Evolutionary conservation across 2,797 vertebrate species (phyloP).

Genomic region (Brachyalestes nurse): DNA sequence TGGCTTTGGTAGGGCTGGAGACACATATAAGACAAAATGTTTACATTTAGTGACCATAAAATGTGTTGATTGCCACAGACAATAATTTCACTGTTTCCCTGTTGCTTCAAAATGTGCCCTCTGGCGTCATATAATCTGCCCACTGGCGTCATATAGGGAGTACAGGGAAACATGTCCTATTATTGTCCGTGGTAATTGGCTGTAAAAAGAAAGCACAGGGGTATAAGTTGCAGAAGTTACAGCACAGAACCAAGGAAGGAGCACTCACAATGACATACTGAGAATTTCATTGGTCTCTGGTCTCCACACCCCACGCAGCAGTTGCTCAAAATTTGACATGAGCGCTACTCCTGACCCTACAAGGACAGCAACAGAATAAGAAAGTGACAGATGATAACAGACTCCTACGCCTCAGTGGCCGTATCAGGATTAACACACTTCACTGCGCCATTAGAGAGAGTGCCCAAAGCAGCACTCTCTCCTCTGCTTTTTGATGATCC

Average conservation of each 20-base stretch:
- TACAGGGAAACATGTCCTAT: background rate
- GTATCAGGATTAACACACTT: conserved; percentile 34
- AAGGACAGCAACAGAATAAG: conserved; percentile 66
- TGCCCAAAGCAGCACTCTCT: background rate
- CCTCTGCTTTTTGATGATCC: background rate
- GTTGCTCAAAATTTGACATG: conserved; percentile 94
- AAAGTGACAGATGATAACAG: conserved; percentile 58
- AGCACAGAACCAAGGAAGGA: background rate
- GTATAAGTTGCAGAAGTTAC: background rate
- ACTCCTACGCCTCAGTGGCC: conserved; percentile 40
- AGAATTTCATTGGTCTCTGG: conserved; percentile 95
- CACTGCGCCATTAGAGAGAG: background rate
- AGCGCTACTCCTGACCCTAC: conserved; percentile 93
- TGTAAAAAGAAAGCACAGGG: background rate
- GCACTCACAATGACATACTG: conserved; percentile 97
- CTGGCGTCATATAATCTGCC: background rate
- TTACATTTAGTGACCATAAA: background rate
- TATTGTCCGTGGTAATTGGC: background rate
- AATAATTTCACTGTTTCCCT: background rate
- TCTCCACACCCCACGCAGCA: conserved; percentile 95
- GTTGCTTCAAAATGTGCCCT: background rate
- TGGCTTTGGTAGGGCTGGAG: conserved; percentile 94
- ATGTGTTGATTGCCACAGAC: background rate
- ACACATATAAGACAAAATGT: conserved; percentile 4
- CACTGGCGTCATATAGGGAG: background rate